Base-by-base conservation (phyloP, 2,797 vertebrate genomes). In the Tapera naevia region DNA sequence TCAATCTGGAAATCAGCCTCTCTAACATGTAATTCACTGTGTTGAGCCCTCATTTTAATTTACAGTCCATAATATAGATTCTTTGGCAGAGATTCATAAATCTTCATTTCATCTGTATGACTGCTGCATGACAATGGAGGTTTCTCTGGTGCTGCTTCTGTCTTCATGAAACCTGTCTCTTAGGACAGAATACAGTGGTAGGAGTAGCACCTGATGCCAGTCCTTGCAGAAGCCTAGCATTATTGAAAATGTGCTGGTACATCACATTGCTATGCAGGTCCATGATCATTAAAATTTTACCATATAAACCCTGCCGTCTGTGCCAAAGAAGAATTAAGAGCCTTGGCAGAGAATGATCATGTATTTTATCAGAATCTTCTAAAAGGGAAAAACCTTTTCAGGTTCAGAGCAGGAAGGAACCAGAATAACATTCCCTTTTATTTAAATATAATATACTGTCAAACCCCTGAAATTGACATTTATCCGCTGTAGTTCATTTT, bases 271-370 rank as follows among this genome's bases (percentile, higher is more conserved):
- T 97, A 96, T 97, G 91, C 97, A 94, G 96, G 96, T 94, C 96
- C 93, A 72, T 25, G 91, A 96, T 97, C 98, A 98, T 98, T 97
- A 98, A 98, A 93, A 96, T 98, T 98, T 97, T 97, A 97, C 97
- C 96, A 91, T 95, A 97, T 91, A 96, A 98, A 96, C 95, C 95
- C 95, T 97, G 96, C 96, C n/a, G 86, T 97, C 96, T 98, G 95
- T 89, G 94, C 78, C 11, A 27, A 97, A 96, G 94, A 97, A 87
- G 92, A 97, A 97, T 79, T 96, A 96, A 96, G 96, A 97, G 82
- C 88, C 74, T 96, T 97, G 96, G 97, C 95, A 96, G 96, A 95
- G 82, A 57, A 94, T n/a, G 67, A 96, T 97, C 94, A 89, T 51
- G 83, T 96, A 97, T 97, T 98, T 98, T 96, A 97, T 97, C 96